These are phyloP conservation scores for Sinohyriopsis cumingii DNA, from an alignment of 2,888 invertebrate species.

Conservation along the genomic window DNA sequence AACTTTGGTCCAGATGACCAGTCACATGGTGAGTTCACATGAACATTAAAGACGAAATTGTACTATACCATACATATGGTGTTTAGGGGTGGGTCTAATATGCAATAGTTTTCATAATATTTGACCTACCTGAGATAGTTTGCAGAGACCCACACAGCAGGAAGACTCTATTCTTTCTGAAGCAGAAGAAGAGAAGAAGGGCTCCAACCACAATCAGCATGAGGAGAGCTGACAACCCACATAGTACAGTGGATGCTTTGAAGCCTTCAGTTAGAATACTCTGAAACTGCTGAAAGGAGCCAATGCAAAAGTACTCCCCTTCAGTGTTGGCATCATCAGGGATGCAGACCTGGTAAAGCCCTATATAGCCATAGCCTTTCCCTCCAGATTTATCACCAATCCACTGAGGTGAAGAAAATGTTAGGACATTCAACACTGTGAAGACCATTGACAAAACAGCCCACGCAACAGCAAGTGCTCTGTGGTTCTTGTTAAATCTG, in stretches of 20 bases:
- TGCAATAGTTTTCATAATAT: too few relatives aligned
- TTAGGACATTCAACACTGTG: conserved; percentile 93
- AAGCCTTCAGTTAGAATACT: conserved; percentile 86
- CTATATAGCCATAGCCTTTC: conserved; percentile 88
- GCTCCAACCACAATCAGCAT: conserved; percentile 88
- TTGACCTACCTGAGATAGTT: conserved; percentile 86
- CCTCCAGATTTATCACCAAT: conserved; percentile 67
- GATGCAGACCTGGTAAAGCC: conserved; percentile 89
- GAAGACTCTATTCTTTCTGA: conserved; percentile 92
- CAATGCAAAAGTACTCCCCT: conserved; percentile 77
- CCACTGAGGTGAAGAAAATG: conserved; percentile 88
- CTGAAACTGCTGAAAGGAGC: conserved; percentile 80
- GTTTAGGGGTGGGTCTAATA: too few relatives aligned
- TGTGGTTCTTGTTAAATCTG: conserved; percentile 70
- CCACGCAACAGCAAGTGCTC: conserved; percentile 95
- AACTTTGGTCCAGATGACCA: too few relatives aligned
- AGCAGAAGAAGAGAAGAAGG: conserved; percentile 92
- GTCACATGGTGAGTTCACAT: too few relatives aligned
- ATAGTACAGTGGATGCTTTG: conserved; percentile 89
- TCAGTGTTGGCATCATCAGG: conserved; percentile 16
- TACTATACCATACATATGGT: too few relatives aligned
- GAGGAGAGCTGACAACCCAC: conserved; percentile 85
- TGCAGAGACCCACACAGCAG: conserved; percentile 96
- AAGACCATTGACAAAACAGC: conserved; percentile 97
- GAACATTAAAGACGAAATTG: too few relatives aligned